Percentiles rank a stretch among this genome's conserved stretches.
Evolutionary conservation across 2,888 invertebrate species (phyloP).

Genomic region (Phorcus lineatus): DNA sequence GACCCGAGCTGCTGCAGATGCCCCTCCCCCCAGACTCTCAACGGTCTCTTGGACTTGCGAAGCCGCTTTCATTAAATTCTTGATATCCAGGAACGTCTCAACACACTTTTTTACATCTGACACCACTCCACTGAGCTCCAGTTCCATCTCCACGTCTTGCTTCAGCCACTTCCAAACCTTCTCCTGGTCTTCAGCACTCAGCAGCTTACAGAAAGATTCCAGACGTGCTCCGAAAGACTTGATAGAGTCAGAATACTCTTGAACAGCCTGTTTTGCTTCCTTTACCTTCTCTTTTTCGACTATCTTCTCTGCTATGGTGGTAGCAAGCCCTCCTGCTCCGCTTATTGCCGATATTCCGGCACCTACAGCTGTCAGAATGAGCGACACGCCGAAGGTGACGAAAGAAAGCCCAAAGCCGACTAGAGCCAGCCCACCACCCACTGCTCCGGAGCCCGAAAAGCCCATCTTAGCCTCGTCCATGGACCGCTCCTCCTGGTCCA

Average conservation of each 20-base stretch:
- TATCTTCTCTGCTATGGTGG: background rate
- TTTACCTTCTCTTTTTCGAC: background rate
- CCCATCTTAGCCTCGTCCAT: constrained; percentile 17
- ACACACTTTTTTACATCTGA: background rate
- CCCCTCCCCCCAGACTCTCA: background rate
- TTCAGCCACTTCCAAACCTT: background rate
- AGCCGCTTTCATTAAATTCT: background rate
- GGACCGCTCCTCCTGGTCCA: background rate
- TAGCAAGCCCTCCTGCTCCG: background rate
- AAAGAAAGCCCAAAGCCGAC: constrained; percentile 38
- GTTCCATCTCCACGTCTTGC: background rate
- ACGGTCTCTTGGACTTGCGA: background rate
- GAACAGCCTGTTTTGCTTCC: background rate
- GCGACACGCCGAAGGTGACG: constrained; percentile 31
- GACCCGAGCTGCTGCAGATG: background rate
- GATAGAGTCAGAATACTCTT: background rate
- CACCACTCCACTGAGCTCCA: background rate
- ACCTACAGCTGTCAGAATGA: constrained; percentile 30
- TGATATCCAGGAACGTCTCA: background rate
- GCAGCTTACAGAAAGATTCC: background rate
- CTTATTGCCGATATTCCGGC: background rate
- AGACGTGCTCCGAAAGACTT: background rate
- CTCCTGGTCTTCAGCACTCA: background rate
- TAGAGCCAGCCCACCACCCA: constrained; percentile 27
- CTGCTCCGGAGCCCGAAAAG: constrained; percentile 17